A percentile compares a stretch with the other conserved stretches of the same genome.
Evolutionary conservation across 2,888 invertebrate species (phyloP).

Genomic region (Acanthacorydalis orientalis): DNA sequence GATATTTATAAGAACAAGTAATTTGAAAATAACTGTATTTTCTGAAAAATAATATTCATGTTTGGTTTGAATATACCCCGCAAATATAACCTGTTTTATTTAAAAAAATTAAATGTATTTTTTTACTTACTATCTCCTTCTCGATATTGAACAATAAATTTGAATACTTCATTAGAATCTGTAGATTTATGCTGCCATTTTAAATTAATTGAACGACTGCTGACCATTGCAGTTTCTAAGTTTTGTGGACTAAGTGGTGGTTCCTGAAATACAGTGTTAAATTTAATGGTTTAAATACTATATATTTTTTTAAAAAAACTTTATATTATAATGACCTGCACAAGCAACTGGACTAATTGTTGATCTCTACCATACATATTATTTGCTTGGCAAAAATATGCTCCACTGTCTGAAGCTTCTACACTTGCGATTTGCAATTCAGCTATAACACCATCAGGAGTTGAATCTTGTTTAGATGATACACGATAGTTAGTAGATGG

Average conservation of each 20-base stretch:
- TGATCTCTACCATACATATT: constrained; percentile 58
- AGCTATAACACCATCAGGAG: constrained; percentile 51
- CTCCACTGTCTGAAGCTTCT: constrained; percentile 53
- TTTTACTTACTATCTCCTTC: constrained; percentile 38
- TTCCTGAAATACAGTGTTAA: constrained; percentile 31
- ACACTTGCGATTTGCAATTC: constrained; percentile 52
- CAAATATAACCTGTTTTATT: not conserved
- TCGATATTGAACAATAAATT: constrained; percentile 50
- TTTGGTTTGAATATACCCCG: no score
- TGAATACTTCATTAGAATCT: constrained; percentile 52
- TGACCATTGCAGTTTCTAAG: constrained; percentile 48
- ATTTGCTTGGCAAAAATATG: constrained; percentile 62
- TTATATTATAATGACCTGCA: constrained; percentile 16
- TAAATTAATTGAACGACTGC: constrained; percentile 55
- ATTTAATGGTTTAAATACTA: no score
- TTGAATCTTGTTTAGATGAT: constrained; percentile 32
- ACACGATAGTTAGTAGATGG: constrained; percentile 53
- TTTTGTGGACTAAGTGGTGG: constrained; percentile 53
- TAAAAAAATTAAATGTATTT: not conserved
- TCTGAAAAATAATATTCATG: no score
- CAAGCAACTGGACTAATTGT: constrained; percentile 51
- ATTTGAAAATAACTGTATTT: no score
- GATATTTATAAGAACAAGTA: no score
- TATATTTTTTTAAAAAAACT: no score
- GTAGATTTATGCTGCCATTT: constrained; percentile 56